Percentiles rank a stretch among this genome's conserved stretches.
These are phyloP conservation scores for Portunus trituberculatus DNA, from an alignment of 1,140 invertebrate species.

Conservation along the genomic window DNA sequence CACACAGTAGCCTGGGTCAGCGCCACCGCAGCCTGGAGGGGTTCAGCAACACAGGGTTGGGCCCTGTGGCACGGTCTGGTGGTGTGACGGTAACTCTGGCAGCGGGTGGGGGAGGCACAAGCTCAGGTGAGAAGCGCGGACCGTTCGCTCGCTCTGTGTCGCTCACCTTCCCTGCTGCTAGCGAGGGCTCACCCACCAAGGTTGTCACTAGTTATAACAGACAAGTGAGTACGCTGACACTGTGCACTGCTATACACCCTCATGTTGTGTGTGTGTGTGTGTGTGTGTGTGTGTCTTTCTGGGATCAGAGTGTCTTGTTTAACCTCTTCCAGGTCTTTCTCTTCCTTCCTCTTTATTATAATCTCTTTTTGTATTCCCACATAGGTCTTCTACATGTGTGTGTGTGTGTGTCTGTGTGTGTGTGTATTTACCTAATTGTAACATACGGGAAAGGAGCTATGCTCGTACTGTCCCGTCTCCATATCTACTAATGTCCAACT, in stretches of 20 bases:
- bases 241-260: not conserved
- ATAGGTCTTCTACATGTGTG: not conserved
- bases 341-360: not conserved
- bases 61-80: constrained; percentile 64
- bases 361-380: not conserved
- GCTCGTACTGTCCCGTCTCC: no score
- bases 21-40: constrained; percentile 56
- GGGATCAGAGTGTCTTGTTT: not conserved
- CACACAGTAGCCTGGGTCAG: not conserved
- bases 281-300: no score
- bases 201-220: constrained; percentile 72
- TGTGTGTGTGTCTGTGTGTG: constrained; percentile 1
- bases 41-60: not conserved
- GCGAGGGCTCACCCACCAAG: constrained; percentile 60
- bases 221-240: constrained; percentile 66
- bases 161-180: constrained; percentile 68
- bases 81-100: constrained; percentile 69
- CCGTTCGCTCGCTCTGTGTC: constrained; percentile 71
- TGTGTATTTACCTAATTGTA: no score
- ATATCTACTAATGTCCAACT: no score
- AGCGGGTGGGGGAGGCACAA: constrained; percentile 1
- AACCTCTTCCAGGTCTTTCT: no score
- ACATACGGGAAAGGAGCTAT: no score
- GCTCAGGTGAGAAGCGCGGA: constrained; percentile 66
- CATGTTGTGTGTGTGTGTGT: not conserved